Conservation (phyloP, 1,140 invertebrate genomes). For the Drosophila gunungcola region DNA sequence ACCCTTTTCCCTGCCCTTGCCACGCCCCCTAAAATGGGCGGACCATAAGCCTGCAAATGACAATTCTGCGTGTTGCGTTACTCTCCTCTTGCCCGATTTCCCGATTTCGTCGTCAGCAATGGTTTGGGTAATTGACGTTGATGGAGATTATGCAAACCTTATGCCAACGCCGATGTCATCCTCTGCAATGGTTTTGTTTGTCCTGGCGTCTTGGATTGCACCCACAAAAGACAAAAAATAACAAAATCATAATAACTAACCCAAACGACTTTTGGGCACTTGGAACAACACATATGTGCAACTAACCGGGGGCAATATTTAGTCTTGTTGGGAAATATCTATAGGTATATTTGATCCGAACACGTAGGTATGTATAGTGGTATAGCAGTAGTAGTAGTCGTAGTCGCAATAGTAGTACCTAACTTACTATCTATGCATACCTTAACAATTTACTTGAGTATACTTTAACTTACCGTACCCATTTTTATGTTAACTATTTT, state of each 20-base stretch:
- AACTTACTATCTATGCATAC: too few species aligned
- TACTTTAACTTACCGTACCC: too few species aligned
- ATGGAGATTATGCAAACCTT: constrained; percentile 69
- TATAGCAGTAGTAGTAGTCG: too few species aligned
- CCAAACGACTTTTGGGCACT: neutral
- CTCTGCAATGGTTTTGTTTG: neutral
- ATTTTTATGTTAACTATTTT: too few species aligned
- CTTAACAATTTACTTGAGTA: too few species aligned
- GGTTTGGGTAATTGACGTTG: constrained; percentile 81
- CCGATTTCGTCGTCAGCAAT: neutral
- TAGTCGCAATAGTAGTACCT: too few species aligned
- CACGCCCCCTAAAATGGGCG: neutral
- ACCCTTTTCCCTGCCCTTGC: constrained; percentile 15
- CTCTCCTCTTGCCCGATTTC: too few species aligned
- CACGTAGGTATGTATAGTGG: too few species aligned
- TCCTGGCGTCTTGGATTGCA: constrained; percentile 19
- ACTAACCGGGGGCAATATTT: too few species aligned
- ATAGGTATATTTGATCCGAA: too few species aligned
- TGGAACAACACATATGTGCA: neutral
- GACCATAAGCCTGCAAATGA: constrained; percentile 48
- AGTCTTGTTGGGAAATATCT: too few species aligned
- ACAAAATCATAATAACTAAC: neutral
- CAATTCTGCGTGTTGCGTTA: constrained; percentile 52
- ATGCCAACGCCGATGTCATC: constrained; percentile 9
- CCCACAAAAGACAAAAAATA: constrained; percentile 1